Percentiles rank a stretch among this genome's conserved stretches.
Conservation (phyloP, 1,140 invertebrate species). For the Episyrphus balteatus region DNA sequence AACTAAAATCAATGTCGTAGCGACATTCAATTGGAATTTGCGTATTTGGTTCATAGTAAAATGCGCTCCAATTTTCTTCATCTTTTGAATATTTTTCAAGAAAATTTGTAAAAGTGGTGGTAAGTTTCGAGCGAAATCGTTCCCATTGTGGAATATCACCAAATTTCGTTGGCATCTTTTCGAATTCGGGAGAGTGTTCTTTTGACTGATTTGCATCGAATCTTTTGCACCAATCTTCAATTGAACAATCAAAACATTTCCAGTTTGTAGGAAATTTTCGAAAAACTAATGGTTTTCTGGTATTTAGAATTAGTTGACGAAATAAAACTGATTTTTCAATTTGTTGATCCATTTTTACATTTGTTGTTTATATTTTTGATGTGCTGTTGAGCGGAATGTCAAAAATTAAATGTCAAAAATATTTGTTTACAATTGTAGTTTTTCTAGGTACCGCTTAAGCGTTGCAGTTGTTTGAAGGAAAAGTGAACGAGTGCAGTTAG, state of each 20-base stretch:
- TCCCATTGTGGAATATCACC: slow-evolving; percentile 65
- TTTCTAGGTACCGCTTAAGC: too few species aligned
- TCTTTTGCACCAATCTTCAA: slow-evolving; percentile 40
- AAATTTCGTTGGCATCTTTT: slow-evolving; percentile 30
- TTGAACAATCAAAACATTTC: slow-evolving; percentile 20
- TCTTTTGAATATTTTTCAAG: slow-evolving; percentile 35
- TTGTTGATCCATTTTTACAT: neutral
- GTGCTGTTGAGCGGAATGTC: too few species aligned
- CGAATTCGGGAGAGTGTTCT: slow-evolving; percentile 34
- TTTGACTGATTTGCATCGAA: slow-evolving; percentile 28
- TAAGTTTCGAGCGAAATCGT: slow-evolving; percentile 43
- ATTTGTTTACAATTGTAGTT: too few species aligned
- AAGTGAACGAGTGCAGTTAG: too few species aligned
- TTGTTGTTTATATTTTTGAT: too few species aligned
- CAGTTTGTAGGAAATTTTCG: slow-evolving; percentile 19
- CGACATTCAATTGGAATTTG: slow-evolving; percentile 15
- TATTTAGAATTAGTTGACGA: slow-evolving; percentile 26
- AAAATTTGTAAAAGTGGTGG: slow-evolving; percentile 53
- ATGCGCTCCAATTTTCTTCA: slow-evolving; percentile 47
- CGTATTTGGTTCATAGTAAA: slow-evolving; percentile 39
- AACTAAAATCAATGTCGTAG: slow-evolving; percentile 22
- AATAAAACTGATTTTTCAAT: neutral
- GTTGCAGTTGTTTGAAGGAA: too few species aligned
- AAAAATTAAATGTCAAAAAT: too few species aligned
- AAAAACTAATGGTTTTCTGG: slow-evolving; percentile 18